Evolutionary conservation across 2,888 invertebrate genomes (phyloP), one percentile per base, ranked within the genome.

Genomic region (Terebella lapidaria): DNA sequence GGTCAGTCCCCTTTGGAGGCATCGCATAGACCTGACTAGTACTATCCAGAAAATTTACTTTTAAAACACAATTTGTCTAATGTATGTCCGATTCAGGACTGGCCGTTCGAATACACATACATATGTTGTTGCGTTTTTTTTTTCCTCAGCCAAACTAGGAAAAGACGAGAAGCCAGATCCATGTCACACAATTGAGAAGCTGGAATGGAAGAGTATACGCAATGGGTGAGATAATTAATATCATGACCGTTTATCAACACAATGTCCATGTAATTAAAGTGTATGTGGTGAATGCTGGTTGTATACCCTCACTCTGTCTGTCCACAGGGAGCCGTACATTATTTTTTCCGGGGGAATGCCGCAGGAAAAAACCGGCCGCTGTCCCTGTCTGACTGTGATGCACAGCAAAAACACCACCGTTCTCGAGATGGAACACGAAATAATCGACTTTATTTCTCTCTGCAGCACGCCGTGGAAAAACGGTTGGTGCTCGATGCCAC

Each of bases 391-490:
- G 81, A 95, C 95, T 29, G 94, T 96, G 72, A 90, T 94, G 83
- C 92, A 92, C 84, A 94, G 93, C 70, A 95, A 94, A 85, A 90
- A 90, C 72, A 95, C 94, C 69, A 95, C 95, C 29, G 95, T 97
- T 65, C 86, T 99, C 75, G 97, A 99, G 86, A 97, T 99, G 97
- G 97, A 99, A 81, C 94, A 97, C 84, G 90, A 89, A 77, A 94
- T 99, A 65, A 88, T 97, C 66, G 95, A 96, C 86, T 97, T 99
- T 84, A 88, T 95, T 76, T 92, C 93, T 61, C 86, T 97, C 61
- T 94, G 94, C 83, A 93, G 94, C 82, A 92, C 91, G 71, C 95
- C 95, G 25, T 96, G 92, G 86, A 86, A 88, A 42, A 56, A 65
- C 52, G 67, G 67, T 67, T 24, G n/a, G 62, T 49, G 10, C 5